Evolutionary conservation across 92 coral and sea anemone species (phyloP).

Genomic region (Epizoanthus stellaris): DNA sequence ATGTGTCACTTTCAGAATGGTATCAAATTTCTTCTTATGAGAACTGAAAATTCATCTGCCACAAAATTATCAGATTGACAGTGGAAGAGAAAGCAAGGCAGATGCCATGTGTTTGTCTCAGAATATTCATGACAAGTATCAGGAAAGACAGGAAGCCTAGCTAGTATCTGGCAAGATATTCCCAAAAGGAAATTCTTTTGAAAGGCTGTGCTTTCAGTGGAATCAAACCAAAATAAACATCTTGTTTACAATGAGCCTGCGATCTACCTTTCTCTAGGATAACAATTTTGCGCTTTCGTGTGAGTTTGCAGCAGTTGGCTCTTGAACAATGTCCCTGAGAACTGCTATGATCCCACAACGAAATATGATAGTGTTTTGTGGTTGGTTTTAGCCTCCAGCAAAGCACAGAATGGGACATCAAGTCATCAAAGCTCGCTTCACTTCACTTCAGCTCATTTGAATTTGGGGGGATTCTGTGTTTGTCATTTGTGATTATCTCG

Average conservation of each 20-base stretch:
- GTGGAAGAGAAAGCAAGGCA: slow-evolving; percentile 6
- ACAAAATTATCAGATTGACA: slow-evolving; percentile 25
- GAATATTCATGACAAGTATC: slow-evolving; percentile 13
- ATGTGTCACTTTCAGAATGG: slow-evolving; percentile 30
- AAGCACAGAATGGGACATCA: not conserved
- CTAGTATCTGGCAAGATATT: not conserved
- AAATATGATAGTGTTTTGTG: slow-evolving; percentile 16
- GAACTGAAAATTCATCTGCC: slow-evolving; percentile 5
- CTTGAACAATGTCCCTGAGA: slow-evolving; percentile 11
- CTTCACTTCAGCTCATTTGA: not conserved
- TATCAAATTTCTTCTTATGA: slow-evolving; percentile 11
- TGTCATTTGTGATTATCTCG: not conserved
- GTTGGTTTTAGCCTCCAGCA: slow-evolving; percentile 29
- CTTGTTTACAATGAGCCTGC: slow-evolving; percentile 42
- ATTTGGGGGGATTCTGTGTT: not conserved
- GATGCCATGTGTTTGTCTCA: slow-evolving; percentile 8
- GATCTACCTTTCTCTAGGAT: not conserved
- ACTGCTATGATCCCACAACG: slow-evolving; percentile 22
- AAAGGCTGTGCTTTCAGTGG: not conserved
- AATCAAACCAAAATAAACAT: not conserved
- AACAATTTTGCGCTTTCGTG: not conserved
- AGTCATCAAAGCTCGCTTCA: not conserved
- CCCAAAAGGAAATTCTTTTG: no score
- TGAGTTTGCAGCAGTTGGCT: slow-evolving; percentile 2
- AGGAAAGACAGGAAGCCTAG: not conserved